These are phyloP conservation scores for Rhipidura dahli DNA, from an alignment of 2,113 vertebrate species.

Conservation along the genomic window DNA sequence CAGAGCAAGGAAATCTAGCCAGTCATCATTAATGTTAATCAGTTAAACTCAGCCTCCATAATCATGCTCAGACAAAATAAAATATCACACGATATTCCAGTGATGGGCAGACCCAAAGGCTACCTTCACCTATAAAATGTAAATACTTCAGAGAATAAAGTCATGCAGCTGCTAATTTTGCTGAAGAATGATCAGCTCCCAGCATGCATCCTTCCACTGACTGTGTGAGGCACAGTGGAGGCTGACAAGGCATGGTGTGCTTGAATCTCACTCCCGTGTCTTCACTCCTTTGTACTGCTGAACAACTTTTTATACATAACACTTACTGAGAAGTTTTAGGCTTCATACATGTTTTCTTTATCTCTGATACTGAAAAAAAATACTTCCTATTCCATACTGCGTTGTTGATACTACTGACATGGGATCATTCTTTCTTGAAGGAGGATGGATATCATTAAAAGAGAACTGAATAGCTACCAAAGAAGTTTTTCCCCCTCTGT, in stretches of 20 bases:
- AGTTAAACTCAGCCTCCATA: background rate
- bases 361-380: background rate
- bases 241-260: background rate
- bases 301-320: background rate
- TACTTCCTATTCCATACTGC: background rate
- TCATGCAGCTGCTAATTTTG: background rate
- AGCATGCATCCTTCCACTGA: background rate
- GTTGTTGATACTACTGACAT: background rate
- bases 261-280: background rate
- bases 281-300: background rate
- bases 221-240: background rate
- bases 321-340: background rate
- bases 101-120: background rate
- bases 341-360: background rate
- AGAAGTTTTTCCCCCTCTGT: fast-evolving
- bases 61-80: background rate
- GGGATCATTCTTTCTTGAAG: background rate
- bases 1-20: background rate
- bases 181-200: background rate
- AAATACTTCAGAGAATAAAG: background rate
- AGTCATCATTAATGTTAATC: background rate
- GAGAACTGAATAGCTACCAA: background rate
- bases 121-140: background rate
- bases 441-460: background rate
- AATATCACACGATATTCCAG: background rate